Evolutionary conservation across 2,888 invertebrate species (phyloP).

Genomic region (Drosophila sordidula): DNA sequence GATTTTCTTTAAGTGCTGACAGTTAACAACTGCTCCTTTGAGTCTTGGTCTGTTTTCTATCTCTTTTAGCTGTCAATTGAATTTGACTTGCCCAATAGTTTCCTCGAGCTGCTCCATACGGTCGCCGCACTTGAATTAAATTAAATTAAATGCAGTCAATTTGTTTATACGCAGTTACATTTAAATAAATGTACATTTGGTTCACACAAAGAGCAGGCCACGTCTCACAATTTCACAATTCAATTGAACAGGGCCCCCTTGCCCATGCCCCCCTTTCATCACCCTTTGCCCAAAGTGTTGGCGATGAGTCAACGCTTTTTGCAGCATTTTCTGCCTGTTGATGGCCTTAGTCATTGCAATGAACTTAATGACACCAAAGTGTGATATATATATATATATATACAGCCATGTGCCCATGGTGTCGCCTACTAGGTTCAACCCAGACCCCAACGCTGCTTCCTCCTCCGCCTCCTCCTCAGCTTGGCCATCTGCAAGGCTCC

Average conservation of each 20-base stretch:
- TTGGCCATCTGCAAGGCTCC: constrained; percentile 30
- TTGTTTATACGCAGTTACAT: constrained; percentile 77
- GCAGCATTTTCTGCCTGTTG: constrained; percentile 28
- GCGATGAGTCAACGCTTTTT: constrained; percentile 64
- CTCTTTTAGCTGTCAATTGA: constrained; percentile 68
- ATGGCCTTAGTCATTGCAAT: constrained; percentile 56
- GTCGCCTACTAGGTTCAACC: background rate
- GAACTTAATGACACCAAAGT: constrained; percentile 62
- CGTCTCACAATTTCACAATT: constrained; percentile 45
- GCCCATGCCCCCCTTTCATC: background rate
- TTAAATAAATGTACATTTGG: constrained; percentile 69
- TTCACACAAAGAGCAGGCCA: constrained; percentile 25
- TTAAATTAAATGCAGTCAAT: constrained; percentile 78
- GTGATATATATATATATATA: constrained; percentile 13
- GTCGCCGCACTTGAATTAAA: constrained; percentile 61
- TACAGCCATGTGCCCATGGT: background rate
- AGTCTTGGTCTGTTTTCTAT: background rate
- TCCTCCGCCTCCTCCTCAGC: too few relatives aligned
- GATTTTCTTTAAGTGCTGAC: background rate
- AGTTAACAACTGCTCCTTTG: background rate
- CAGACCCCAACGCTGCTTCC: background rate
- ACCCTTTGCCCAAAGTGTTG: background rate
- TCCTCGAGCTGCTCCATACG: constrained; percentile 8
- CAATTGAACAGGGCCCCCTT: constrained; percentile 21
- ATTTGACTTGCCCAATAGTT: constrained; percentile 22